These are phyloP conservation scores for Hystrix cristata DNA, from an alignment of 2,113 vertebrate genomes.

Conservation along the genomic window DNA sequence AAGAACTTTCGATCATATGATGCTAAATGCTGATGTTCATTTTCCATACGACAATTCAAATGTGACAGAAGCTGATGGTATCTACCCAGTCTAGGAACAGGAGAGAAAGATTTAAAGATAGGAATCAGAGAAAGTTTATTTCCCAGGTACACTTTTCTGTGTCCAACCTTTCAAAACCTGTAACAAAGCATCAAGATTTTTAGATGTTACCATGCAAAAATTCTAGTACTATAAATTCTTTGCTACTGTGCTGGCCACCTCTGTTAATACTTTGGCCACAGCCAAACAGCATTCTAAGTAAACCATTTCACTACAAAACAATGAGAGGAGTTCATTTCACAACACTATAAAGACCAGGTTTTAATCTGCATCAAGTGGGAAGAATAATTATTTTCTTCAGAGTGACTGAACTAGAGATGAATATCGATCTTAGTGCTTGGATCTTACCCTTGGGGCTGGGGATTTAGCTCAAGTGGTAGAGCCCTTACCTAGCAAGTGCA, in stretches of 20 bases:
- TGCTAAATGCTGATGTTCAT: not conserved
- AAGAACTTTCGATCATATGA: not conserved
- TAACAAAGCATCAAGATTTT: not conserved
- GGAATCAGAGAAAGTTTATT: conserved; percentile 31
- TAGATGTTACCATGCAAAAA: not conserved
- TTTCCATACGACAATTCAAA: not conserved
- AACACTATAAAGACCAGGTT: not conserved
- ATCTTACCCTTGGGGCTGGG: not conserved
- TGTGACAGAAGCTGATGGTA: not conserved
- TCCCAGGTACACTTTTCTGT: not conserved
- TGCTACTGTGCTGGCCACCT: not conserved
- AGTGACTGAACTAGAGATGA: not conserved
- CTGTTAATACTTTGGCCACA: not conserved
- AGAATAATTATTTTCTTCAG: conserved; percentile 54
- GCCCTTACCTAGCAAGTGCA: no score
- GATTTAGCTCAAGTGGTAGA: no score
- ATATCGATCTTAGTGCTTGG: not conserved
- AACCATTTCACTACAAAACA: not conserved
- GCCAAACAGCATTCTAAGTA: not conserved
- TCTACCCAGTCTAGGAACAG: not conserved
- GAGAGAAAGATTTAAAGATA: not conserved
- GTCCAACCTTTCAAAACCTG: not conserved
- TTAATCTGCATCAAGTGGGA: not conserved
- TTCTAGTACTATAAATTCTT: not conserved
- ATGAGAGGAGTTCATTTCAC: not conserved